Base-by-base conservation (phyloP, 2,113 vertebrate genomes). In the Salvelinus alpinus region DNA sequence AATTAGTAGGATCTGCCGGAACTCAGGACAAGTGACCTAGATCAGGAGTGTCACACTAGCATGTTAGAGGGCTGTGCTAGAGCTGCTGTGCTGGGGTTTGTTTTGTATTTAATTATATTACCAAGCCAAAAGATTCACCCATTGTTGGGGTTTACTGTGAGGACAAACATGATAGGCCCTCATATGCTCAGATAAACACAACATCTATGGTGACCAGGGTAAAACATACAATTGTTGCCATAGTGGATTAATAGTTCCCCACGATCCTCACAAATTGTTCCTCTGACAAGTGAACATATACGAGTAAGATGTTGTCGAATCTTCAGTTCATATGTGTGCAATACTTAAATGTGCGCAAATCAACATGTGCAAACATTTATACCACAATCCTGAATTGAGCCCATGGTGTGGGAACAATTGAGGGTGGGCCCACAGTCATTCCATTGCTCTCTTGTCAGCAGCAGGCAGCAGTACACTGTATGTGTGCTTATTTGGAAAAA, bases 401-500 rank as follows among this genome's bases (percentile, higher is more conserved):
- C 8, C 38, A 38, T 38, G 38, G 8, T 38, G 38, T 38, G 38
- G 8, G 38, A 38, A 38, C 38, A 44, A 44, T 44, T 11, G 38
- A 44, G 38, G 38, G 38, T 44, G 38, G 38, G 9, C 38, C 38
- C 38, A 44, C 38, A 44, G 38, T 44, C 9, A 44, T 57, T 20
- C 54, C 54, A 57, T 65, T 25, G 8, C 64, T 65, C 14, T 25
- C 22, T 24, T 65, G n/a, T 24, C 64, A 65, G 64, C 64, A 25
- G n/a, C 34, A 70, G 38, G 1, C 4, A 13, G 2, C 68, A 12
- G 34, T 34, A 8, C 34, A 34, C 34, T 44, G 9, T 38, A 4
- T n/a, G 34, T 72, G 81, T 83, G 78, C 77, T 81, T 78, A 75
- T 74, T 77, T 27, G 18, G 47, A 27, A 64, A 9, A 48, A 25